Conservation (phyloP, 2,113 vertebrate genomes). For the Cynocephalus volans region DNA sequence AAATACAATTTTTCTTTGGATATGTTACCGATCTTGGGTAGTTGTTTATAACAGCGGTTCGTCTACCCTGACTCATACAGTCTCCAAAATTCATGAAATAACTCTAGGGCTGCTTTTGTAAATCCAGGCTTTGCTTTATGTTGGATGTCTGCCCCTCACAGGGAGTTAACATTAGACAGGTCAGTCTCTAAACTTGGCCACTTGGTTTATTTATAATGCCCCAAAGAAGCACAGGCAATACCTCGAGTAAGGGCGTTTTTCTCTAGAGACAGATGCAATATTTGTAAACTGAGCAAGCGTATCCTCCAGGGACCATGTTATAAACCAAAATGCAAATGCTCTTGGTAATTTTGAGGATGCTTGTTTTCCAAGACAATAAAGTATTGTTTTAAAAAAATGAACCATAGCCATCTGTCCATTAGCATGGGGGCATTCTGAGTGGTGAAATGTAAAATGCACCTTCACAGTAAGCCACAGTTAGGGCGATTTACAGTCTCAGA, state of each 20-base stretch:
- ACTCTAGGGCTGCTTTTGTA: neutral
- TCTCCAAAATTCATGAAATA: neutral
- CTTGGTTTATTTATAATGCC: neutral
- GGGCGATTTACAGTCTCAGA: neutral
- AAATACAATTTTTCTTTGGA: neutral
- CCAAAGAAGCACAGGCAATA: neutral
- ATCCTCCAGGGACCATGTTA: neutral
- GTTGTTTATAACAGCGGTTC: neutral
- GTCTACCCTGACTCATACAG: neutral
- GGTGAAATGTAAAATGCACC: neutral
- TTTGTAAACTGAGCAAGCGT: neutral
- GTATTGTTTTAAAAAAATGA: neutral
- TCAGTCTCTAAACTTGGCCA: neutral
- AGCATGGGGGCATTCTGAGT: neutral
- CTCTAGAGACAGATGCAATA: neutral
- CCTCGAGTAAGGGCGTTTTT: neutral
- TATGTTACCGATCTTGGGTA: neutral
- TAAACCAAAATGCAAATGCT: neutral
- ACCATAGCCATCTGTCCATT: neutral
- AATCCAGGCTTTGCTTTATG: neutral
- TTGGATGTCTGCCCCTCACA: neutral
- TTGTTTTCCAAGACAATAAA: slow-evolving; percentile 34
- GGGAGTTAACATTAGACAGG: neutral
- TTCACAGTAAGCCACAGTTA: neutral
- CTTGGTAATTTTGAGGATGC: neutral